Base-by-base conservation (phyloP, 2,113 vertebrate species). In the Tragelaphus strepsiceros region DNA sequence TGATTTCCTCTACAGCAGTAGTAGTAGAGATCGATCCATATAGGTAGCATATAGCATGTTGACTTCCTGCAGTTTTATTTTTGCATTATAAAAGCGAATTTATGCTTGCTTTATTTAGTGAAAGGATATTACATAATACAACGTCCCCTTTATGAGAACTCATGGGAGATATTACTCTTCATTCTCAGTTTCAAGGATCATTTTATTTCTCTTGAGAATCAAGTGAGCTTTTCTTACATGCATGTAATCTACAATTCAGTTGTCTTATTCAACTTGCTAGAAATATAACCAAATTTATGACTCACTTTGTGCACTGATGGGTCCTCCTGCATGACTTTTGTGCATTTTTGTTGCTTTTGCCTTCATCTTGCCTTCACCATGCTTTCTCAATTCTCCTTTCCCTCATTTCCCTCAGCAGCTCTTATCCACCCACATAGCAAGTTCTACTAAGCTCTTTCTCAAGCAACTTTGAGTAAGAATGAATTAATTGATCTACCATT, bases 181-280 rank as follows among this genome's bases (percentile, higher is more conserved):
- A 67, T 82, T 86, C n/a, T 95, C 80, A 62, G 30, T 94, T 67
- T 67, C 16, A 78, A 90, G 19, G 13, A n/a, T 49, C n/a, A 81
- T 81, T 84, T 96, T 85, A 22, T 92, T 94, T 96, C 87, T 88
- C 53, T 78, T 94, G 51, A 35, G 43, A 96, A 62, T 96, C 56
- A 61, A 26, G 51, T 85, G 62, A 24, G 24, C 82, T 82, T 90
- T 96, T 88, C 77, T 94, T 56, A 51, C 5, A 59, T 53, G 12
- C 28, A 56, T 13, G 35, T 51, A 13, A 78, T 51, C 35, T 85
- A 84, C 51, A 84, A 82, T 56, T 77, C 59, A 49, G 5, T 39
- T 54, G 39, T 82, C 54, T 91, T 64, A 58, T 32, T 74, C 56
- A 62, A 3, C 28, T 77, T 1, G 16, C 53, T 92, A 54, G 19